These are phyloP conservation scores for Aphelocoma californica DNA, from an alignment of 2,797 vertebrate species.

Conservation along the genomic window DNA sequence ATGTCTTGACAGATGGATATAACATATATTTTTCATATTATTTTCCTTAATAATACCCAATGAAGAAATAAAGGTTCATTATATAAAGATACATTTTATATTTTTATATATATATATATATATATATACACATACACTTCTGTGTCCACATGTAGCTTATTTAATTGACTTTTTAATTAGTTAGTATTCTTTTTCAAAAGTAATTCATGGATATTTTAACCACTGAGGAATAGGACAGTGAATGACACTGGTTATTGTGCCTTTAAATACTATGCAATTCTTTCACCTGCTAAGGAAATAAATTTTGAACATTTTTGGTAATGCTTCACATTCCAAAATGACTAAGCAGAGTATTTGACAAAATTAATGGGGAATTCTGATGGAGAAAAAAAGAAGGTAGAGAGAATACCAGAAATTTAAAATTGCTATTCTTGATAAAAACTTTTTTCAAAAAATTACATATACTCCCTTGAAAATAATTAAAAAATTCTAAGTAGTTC, in stretches of 20 bases:
- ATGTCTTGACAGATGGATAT: background rate
- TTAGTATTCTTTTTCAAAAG: background rate
- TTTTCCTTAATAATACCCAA: background rate
- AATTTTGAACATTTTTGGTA: background rate
- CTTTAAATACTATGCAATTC: background rate
- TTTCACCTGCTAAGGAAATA: background rate
- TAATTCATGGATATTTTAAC: background rate
- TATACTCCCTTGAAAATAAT: background rate
- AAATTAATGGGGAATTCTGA: background rate
- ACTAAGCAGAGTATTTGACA: background rate
- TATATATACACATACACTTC: background rate
- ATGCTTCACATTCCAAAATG: background rate
- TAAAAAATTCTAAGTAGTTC: background rate
- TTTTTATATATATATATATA: too few relatives aligned
- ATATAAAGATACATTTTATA: background rate
- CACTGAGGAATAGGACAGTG: background rate
- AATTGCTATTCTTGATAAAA: background rate
- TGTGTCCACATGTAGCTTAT: background rate
- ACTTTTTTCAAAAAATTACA: background rate
- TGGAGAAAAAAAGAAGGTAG: background rate
- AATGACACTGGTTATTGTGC: background rate
- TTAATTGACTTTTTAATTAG: background rate
- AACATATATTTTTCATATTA: background rate
- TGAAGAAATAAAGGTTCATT: background rate
- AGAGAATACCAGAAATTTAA: background rate